Base-by-base conservation (phyloP, 2,797 vertebrate genomes). In the Diplodus sargus region DNA sequence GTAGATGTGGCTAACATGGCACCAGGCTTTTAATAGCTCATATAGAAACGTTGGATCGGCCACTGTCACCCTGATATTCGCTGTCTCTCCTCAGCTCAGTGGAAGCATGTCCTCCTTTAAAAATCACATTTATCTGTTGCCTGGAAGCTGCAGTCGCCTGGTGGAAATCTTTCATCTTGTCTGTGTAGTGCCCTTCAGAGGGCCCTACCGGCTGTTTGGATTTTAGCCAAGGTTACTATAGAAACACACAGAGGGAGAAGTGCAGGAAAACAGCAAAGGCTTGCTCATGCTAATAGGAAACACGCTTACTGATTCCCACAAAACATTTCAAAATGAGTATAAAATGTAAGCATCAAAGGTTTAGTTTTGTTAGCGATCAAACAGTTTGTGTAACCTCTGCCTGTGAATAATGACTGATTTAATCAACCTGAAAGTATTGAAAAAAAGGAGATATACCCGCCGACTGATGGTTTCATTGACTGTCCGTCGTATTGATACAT, bases 151-250 rank as follows among this genome's bases (percentile, higher is more conserved):
- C 91, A 78, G 83, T 81, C 49, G 90, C 90, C 83, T 87, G 89
- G 86, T 89, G 86, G 85, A 89, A 83, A 89, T 90, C 91, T 90
- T 88, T 92, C 89, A 91, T 92, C 79, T 84, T 71, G 84, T 79
- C 85, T 90, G 90, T 83, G 85, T 87, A 76, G 86, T 88, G 91
- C 90, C 91, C 91, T 92, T 93, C 91, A 90, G 89, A 92, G 90
- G 85, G 90, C 85, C 89, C 90, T 86, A 66, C 87, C 74, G 90
- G 90, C 91, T 90, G 88, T 88, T 92, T 93, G 92, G 92, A 91
- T 76, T 85, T 89, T 78, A 88, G 91, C 91, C 91, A 93, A 84
- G 89, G 91, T 93, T 92, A 91, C 91, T 92, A 93, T 93, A 90
- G 91, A 93, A 93, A 93, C 91, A 78, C 85, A 85, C 79, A 70